Conservation (phyloP, 2,888 invertebrate genomes). For the Capitulum mitella region DNA sequence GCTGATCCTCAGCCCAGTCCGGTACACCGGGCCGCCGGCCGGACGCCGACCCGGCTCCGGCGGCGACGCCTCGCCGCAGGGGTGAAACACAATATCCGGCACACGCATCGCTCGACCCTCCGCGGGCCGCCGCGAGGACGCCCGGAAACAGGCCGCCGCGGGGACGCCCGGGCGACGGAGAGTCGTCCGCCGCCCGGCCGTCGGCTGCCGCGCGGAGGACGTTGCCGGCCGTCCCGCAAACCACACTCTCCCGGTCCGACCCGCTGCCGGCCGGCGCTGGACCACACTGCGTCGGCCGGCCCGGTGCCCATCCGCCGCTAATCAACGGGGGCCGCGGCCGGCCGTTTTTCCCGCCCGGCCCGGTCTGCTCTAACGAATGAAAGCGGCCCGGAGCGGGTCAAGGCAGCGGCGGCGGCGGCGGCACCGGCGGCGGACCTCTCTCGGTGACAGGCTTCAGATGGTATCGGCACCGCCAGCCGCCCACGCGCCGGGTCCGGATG, state of each 20-base stretch:
- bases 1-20: slow-evolving; percentile 16
- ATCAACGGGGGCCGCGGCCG: neutral
- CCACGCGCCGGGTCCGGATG: too few relatives aligned
- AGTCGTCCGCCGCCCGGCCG: too few relatives aligned
- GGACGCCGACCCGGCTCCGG: too few relatives aligned
- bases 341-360: neutral
- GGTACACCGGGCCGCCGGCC: neutral
- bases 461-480: neutral
- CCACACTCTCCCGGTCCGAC: neutral
- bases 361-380: neutral
- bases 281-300: neutral
- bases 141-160: too few relatives aligned
- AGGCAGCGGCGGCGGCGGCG: neutral
- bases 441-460: neutral
- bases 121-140: too few relatives aligned
- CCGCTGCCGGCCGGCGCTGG: neutral
- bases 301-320: neutral
- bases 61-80: neutral
- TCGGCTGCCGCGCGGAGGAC: neutral
- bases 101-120: neutral
- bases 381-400: neutral
- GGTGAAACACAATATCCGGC: slow-evolving; percentile 12
- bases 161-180: too few relatives aligned
- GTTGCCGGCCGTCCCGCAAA: neutral
- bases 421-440: neutral